Conservation (phyloP, 2,888 invertebrate species). For the Eustalomyia histrio region DNA sequence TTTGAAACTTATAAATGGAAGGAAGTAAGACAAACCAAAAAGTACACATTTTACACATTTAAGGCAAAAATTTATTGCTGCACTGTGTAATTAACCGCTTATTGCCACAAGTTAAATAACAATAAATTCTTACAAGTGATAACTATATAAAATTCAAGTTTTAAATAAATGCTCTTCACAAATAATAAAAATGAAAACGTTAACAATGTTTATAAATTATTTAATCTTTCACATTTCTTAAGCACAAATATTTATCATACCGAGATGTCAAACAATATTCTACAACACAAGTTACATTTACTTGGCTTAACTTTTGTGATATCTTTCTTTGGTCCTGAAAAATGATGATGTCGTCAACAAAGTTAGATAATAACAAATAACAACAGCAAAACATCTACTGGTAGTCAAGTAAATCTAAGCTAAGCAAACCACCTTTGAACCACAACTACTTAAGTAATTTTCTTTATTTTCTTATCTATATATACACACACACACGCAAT, state of each 20-base stretch:
- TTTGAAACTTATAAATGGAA: too few species aligned
- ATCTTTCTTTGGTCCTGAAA: constrained; percentile 17
- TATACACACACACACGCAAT: too few species aligned
- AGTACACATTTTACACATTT: too few species aligned
- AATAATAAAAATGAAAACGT: not conserved
- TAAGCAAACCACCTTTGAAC: not conserved
- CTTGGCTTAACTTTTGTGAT: constrained; percentile 23
- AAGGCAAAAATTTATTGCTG: too few species aligned
- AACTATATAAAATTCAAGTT: not conserved
- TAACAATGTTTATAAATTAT: constrained; percentile 30
- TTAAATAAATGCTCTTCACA: not conserved
- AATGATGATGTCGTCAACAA: constrained; percentile 58
- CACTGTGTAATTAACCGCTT: too few species aligned
- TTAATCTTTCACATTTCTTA: constrained; percentile 19
- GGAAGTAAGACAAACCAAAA: too few species aligned
- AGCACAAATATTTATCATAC: constrained; percentile 36
- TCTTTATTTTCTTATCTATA: too few species aligned
- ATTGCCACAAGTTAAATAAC: too few species aligned
- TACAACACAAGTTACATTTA: constrained; percentile 28
- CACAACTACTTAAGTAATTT: not conserved
- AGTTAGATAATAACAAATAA: constrained; percentile 51
- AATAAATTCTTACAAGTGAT: not conserved
- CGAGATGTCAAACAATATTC: constrained; percentile 47
- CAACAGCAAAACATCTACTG: constrained; percentile 7
- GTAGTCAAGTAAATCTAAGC: not conserved